Percentiles rank a stretch among this genome's conserved stretches.
These are phyloP conservation scores for Oreortyx pictus DNA, from an alignment of 2,797 vertebrate species.

Conservation along the genomic window DNA sequence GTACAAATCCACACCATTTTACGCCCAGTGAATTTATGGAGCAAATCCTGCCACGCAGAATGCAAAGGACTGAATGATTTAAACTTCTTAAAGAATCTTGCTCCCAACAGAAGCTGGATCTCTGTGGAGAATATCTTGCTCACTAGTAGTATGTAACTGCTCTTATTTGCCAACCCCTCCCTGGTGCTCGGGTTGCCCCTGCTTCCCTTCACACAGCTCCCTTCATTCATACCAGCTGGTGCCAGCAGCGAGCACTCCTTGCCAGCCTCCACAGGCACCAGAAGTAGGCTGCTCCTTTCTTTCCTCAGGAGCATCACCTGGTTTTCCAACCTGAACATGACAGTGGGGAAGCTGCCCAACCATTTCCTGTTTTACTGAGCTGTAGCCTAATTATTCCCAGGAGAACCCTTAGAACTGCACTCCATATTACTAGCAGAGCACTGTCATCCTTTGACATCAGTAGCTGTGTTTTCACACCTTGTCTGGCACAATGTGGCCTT, in stretches of 20 bases:
- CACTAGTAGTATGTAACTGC: background rate
- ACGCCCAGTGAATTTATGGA: background rate
- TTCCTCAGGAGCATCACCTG: background rate
- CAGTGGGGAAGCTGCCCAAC: background rate
- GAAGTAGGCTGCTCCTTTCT: background rate
- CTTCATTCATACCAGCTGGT: too few relatives aligned
- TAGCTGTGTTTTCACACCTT: background rate
- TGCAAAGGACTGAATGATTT: background rate
- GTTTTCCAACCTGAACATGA: background rate
- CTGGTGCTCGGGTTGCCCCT: background rate
- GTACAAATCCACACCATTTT: background rate
- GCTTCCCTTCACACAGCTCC: background rate
- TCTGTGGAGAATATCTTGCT: background rate
- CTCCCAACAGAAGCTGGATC: background rate
- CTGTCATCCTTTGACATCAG: background rate
- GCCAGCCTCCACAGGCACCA: background rate
- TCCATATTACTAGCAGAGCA: background rate
- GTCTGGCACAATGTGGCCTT: background rate
- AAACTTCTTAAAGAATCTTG: background rate
- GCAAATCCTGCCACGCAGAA: background rate
- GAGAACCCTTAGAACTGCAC: background rate
- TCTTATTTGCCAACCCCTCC: background rate
- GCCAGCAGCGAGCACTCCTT: background rate
- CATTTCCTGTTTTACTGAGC: background rate
- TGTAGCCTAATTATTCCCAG: background rate